Percentiles rank a stretch among this genome's conserved stretches.
Evolutionary conservation across 1,140 invertebrate genomes (phyloP).

Genomic region (Diachasmimorpha longicaudata): DNA sequence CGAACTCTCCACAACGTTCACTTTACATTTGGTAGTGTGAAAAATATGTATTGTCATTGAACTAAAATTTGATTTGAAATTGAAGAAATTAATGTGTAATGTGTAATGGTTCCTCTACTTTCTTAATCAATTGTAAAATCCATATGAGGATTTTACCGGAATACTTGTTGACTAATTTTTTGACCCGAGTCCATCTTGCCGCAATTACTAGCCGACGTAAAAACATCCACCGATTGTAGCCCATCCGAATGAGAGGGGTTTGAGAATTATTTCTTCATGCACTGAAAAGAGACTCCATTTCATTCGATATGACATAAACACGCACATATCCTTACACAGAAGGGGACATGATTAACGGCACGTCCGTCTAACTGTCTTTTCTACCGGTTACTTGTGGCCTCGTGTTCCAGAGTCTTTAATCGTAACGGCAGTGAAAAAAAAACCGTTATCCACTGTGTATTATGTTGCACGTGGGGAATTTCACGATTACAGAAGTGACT

Average conservation of each 20-base stretch:
- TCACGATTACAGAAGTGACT: constrained; percentile 14
- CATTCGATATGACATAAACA: constrained; percentile 6
- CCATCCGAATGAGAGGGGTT: neutral
- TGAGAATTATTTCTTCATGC: neutral
- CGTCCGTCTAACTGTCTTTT: constrained; percentile 25
- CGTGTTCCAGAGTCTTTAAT: constrained; percentile 51
- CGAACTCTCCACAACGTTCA: neutral
- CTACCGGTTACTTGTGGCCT: constrained; percentile 30
- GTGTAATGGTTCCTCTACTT: too few species aligned
- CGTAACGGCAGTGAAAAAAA: constrained; percentile 32
- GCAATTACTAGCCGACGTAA: constrained; percentile 38
- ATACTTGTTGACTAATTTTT: neutral
- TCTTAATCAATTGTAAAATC: too few species aligned
- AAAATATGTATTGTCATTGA: too few species aligned
- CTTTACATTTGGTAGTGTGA: neutral
- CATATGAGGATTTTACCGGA: too few species aligned
- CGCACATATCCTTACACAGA: neutral
- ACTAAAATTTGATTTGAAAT: too few species aligned
- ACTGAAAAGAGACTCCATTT: constrained; percentile 21
- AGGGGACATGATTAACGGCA: constrained; percentile 25
- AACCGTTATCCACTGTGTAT: constrained; percentile 51
- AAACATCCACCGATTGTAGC: constrained; percentile 35
- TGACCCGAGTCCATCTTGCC: constrained; percentile 11
- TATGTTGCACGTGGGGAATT: constrained; percentile 53
- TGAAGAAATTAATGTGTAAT: too few species aligned